phyloP scores from a whole-genome alignment of 2,888 invertebrate species.

The Amorpha juglandis region DNA sequence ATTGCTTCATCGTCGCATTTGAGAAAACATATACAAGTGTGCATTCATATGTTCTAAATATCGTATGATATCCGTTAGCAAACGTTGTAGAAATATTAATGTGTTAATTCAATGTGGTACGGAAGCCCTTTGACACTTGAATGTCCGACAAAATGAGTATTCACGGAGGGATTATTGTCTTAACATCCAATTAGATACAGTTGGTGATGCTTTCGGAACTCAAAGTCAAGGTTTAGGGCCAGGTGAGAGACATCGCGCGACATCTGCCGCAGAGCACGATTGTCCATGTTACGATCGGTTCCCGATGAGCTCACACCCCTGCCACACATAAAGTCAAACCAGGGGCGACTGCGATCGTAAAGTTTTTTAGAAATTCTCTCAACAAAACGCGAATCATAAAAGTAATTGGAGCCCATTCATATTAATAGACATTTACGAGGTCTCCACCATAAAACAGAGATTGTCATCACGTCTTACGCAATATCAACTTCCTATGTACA shows the following conservation, averaged over 20 bases:
- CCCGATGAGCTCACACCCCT: slow-evolving; percentile 60
- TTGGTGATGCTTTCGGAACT: slow-evolving; percentile 11
- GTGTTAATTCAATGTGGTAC: slow-evolving; percentile 11
- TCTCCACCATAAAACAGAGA: slow-evolving; percentile 81
- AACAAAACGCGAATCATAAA: slow-evolving; percentile 83
- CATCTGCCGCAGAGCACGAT: slow-evolving; percentile 66
- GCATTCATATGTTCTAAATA: slow-evolving; percentile 45
- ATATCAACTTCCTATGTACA: slow-evolving; percentile 61
- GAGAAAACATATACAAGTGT: slow-evolving; percentile 47
- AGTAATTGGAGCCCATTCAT: slow-evolving; percentile 84
- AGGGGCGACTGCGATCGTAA: slow-evolving; percentile 77
- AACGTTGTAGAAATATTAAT: slow-evolving; percentile 26
- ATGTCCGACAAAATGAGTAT: slow-evolving; percentile 12
- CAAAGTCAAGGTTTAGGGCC: slow-evolving; percentile 40
- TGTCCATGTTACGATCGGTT: slow-evolving; percentile 58
- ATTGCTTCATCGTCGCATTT: slow-evolving; percentile 67
- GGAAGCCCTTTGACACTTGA: slow-evolving; percentile 25
- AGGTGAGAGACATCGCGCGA: slow-evolving; percentile 59
- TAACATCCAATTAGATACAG: slow-evolving; percentile 3
- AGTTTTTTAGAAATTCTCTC: slow-evolving; percentile 78
- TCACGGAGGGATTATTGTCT: slow-evolving; percentile 12
- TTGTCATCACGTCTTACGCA: slow-evolving; percentile 78
- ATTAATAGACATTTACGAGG: slow-evolving; percentile 84
- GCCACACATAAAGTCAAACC: slow-evolving; percentile 66
- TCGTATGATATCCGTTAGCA: slow-evolving; percentile 42